These are phyloP conservation scores for Sinohyriopsis cumingii DNA, from an alignment of 2,888 invertebrate species.

Conservation along the genomic window DNA sequence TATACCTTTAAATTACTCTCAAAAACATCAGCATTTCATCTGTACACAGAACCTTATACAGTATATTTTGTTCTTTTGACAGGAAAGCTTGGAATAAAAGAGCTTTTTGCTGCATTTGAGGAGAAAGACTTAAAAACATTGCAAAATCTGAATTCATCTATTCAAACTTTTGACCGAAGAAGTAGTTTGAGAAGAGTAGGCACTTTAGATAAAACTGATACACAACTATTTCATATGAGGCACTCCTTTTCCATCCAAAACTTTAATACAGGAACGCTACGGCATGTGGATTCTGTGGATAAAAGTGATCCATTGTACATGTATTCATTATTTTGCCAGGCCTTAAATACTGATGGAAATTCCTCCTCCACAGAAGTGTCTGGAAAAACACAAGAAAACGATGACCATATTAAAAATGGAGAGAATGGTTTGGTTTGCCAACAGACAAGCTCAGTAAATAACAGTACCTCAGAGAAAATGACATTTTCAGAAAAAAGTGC, in stretches of 20 bases:
- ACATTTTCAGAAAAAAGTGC: too few relatives aligned
- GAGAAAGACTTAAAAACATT: constrained; percentile 43
- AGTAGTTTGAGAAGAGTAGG: constrained; percentile 23
- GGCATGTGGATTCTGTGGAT: constrained; percentile 46
- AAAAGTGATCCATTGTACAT: constrained; percentile 54
- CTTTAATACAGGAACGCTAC: constrained; percentile 47
- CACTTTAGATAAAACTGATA: constrained; percentile 43
- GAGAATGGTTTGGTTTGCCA: too few relatives aligned
- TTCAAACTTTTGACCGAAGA: constrained; percentile 23
- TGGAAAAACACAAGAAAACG: background rate
- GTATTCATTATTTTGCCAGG: constrained; percentile 27
- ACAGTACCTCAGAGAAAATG: too few relatives aligned
- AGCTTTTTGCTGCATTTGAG: constrained; percentile 51
- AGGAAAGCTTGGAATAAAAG: constrained; percentile 29
- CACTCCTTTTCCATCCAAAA: constrained; percentile 46
- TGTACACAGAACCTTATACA: too few relatives aligned
- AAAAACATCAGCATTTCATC: too few relatives aligned
- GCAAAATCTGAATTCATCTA: constrained; percentile 19
- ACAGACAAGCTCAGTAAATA: too few relatives aligned
- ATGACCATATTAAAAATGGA: background rate
- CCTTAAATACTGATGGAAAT: too few relatives aligned
- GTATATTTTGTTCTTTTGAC: background rate
- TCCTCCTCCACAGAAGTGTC: background rate
- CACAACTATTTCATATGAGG: constrained; percentile 32
- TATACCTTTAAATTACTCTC: too few relatives aligned